Conservation (phyloP, 2,888 invertebrate species). For the Phrixothrix hirtus region DNA sequence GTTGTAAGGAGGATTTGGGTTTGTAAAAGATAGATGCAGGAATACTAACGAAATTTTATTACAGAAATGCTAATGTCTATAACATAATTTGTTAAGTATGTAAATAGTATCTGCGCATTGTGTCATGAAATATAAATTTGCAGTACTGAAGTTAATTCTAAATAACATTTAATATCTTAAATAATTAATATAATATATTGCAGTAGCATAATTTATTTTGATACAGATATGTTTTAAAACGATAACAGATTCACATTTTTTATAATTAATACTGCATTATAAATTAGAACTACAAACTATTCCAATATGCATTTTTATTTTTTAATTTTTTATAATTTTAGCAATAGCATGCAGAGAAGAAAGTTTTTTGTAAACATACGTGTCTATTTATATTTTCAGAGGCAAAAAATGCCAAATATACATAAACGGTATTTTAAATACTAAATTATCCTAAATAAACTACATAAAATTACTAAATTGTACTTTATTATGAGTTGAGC, state of each 20-base stretch:
- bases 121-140: too few relatives aligned
- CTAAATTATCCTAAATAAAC: constrained; percentile 13
- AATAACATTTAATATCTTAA: too few relatives aligned
- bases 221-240: constrained; percentile 44
- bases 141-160: too few relatives aligned
- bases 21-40: too few relatives aligned
- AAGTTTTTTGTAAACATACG: constrained; percentile 9
- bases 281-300: constrained; percentile 29
- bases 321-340: constrained; percentile 15
- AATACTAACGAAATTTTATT: too few relatives aligned
- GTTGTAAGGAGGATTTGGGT: too few relatives aligned
- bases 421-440: constrained; percentile 6
- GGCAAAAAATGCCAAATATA: constrained; percentile 5
- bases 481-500: constrained; percentile 8
- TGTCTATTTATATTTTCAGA: constrained; percentile 4
- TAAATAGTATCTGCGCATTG: too few relatives aligned
- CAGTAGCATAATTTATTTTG: constrained; percentile 25
- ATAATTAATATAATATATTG: constrained; percentile 2
- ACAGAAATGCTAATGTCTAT: too few relatives aligned
- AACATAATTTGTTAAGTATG: too few relatives aligned
- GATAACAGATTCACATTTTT: constrained; percentile 38
- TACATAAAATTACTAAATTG: constrained; percentile 9
- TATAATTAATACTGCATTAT: constrained; percentile 26
- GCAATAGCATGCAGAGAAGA: constrained; percentile 27
- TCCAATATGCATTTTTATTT: constrained; percentile 13